Base-by-base conservation (phyloP, 2,113 vertebrate genomes). In the Hippocampus zosterae region DNA sequence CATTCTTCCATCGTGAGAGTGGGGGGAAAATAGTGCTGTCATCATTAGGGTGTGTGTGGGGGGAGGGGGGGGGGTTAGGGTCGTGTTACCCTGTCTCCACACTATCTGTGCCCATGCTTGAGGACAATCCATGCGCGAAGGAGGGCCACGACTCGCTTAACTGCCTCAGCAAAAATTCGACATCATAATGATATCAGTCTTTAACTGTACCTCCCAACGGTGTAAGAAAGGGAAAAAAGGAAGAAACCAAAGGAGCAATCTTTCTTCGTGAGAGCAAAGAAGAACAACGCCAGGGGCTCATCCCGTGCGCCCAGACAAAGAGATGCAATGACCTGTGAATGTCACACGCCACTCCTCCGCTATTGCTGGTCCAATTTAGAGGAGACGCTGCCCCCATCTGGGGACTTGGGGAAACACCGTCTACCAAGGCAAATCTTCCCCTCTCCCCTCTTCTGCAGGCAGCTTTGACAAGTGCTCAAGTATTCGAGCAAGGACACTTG, bases 261-360 rank as follows among this genome's bases (percentile, higher is more conserved):
- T 29, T 48, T 78, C 25, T 71, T 63, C 48, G 72, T 64, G 80
- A 62, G 69, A 69, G 68, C 2, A 42, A 73, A 67, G 21, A 55
- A 23, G 21, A 55, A 23, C 50, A 53, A n/a, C 8, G 50, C 50
- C 80, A 68, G 74, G 80, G 81, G 88, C 87, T 82, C 86, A 87
- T 83, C 86, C 88, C 82, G 81, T 25, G 12, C 80, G 74, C 86
- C 81, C 84, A 88, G 86, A 89, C 85, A 91, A 88, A 89, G 84
- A 87, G 85, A 89, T 87, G 80, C 90, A 88, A 88, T 89, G 88
- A 90, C 85, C 88, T 88, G 88, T 89, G 88, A 91, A 89, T 89
- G 88, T 91, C 87, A 90, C 87, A 86, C 85, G 78, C 76, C 82
- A 74, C 75, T 79, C 78, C 67, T 40, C 76, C 78, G 72, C 73